Conservation (phyloP, 2,888 invertebrate species). For the Isotomurus palustris region DNA sequence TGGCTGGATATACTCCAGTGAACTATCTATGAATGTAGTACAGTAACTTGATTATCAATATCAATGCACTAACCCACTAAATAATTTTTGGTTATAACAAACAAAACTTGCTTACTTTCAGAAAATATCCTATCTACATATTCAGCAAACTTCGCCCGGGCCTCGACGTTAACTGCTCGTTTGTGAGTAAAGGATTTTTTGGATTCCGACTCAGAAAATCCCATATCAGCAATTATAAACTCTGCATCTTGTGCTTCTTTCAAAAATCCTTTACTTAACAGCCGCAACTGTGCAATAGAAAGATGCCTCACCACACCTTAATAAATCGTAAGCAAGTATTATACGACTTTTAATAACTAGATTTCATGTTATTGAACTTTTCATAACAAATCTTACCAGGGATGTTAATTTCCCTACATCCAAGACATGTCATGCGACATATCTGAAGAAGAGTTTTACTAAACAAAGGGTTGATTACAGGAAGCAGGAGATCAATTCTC, state of each 20-base stretch:
- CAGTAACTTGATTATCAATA: too few species aligned
- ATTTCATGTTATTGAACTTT: neutral
- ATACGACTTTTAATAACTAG: neutral
- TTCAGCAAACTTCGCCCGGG: constrained; percentile 24
- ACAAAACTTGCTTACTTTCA: neutral
- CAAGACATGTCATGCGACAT: constrained; percentile 64
- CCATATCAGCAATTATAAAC: constrained; percentile 48
- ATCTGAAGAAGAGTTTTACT: constrained; percentile 66
- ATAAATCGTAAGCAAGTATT: constrained; percentile 1
- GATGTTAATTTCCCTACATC: constrained; percentile 66
- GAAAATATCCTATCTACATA: constrained; percentile 15
- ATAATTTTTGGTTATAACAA: neutral
- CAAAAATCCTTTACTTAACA: constrained; percentile 69
- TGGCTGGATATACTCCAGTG: constrained; percentile 4
- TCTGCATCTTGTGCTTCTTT: constrained; percentile 68
- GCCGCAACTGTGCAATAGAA: constrained; percentile 63
- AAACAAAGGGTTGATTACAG: constrained; percentile 87
- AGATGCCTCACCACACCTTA: constrained; percentile 53
- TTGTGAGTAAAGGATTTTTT: constrained; percentile 1
- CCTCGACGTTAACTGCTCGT: constrained; percentile 4
- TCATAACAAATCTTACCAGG: constrained; percentile 53
- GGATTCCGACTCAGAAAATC: constrained; percentile 10
- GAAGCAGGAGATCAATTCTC: constrained; percentile 81
- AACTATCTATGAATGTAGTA: neutral
- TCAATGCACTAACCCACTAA: neutral